Base-by-base conservation (phyloP, 2,113 vertebrate species). In the Hypomesus transpacificus region DNA sequence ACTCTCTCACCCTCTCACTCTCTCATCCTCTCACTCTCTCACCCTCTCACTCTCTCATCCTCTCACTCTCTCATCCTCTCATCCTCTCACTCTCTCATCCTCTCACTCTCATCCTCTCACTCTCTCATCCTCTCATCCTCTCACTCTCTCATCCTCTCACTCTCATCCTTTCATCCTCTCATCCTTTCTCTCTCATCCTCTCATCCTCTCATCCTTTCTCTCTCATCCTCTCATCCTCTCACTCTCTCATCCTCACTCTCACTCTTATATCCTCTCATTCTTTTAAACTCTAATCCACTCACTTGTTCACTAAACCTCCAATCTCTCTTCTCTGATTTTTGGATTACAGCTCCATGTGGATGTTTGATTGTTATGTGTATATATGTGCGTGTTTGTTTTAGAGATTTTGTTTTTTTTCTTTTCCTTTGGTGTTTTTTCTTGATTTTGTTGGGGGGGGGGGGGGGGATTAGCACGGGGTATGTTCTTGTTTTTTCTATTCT, bases 1-100 rank as follows among this genome's bases (percentile, higher is more conserved):
- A 6, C 31, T 34, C 31, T 34, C 31, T 7, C 31, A 34, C 6
- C 31, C 31, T 34, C 39, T 46, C 39, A 46, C 62, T 1, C 7
- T 34, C 31, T 4, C 31, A 4, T 46, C 31, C 31, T 34, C 31
- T 34, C 31, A 34, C 31, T 34, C 24, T 34, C 4, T 34, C 24
- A 34, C 6, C 7, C 3, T 34, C 39, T 46, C 4, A 6, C 7
- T 46, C 31, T 34, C 31, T 34, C 31, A 34, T 34, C 31, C 31
- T 93, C 68, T 13, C 9, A 46, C 39, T 11, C n/a, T n/a, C n/a
- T n/a, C n/a, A n/a, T n/a, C n/a, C n/a, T n/a, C 39, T 46, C 7
- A 46, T 46, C 31, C 31, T 34, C 31, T 34, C 31, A 34, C 31
- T 34, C 24, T 34, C 4, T 34, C 24, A 34, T 34, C 7, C 3